phyloP scores from a whole-genome alignment of 2,113 vertebrate genomes.

The Peromyscus californicus region DNA sequence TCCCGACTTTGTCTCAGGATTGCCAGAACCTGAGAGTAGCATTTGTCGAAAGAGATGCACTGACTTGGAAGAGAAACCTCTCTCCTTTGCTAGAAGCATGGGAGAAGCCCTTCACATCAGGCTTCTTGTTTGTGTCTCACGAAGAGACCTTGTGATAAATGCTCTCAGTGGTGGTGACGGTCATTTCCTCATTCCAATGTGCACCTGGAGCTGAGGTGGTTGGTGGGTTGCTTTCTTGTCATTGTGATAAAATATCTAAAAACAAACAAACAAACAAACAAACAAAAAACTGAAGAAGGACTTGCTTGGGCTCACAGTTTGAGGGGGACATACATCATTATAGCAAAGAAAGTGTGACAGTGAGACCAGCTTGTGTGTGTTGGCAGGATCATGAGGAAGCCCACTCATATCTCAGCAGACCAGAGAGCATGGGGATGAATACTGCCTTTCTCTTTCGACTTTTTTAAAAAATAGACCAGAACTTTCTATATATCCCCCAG shows the following conservation, averaged over 20 bases:
- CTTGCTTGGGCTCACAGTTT: not conserved
- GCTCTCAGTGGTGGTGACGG: not conserved
- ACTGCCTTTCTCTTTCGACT: no score
- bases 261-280: not conserved
- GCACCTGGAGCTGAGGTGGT: not conserved
- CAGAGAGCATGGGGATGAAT: no score
- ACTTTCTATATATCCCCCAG: not conserved
- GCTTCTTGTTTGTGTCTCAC: not conserved
- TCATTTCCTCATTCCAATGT: not conserved
- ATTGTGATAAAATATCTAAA: not conserved
- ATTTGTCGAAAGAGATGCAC: not conserved
- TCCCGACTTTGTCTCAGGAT: not conserved
- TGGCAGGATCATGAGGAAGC: not conserved
- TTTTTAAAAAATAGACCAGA: not conserved
- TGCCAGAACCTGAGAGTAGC: not conserved
- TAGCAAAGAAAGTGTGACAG: not conserved
- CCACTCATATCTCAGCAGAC: not conserved
- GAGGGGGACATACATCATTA: not conserved
- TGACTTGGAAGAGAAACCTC: not conserved
- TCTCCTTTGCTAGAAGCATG: not conserved
- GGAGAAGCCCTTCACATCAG: not conserved
- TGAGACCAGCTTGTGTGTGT: not conserved
- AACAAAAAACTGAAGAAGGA: not conserved
- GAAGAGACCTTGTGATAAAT: not conserved
- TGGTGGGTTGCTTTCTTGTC: not conserved